Evolutionary conservation across 2,797 vertebrate species (phyloP).

Genomic region (Schizopygopsis malacanthus): DNA sequence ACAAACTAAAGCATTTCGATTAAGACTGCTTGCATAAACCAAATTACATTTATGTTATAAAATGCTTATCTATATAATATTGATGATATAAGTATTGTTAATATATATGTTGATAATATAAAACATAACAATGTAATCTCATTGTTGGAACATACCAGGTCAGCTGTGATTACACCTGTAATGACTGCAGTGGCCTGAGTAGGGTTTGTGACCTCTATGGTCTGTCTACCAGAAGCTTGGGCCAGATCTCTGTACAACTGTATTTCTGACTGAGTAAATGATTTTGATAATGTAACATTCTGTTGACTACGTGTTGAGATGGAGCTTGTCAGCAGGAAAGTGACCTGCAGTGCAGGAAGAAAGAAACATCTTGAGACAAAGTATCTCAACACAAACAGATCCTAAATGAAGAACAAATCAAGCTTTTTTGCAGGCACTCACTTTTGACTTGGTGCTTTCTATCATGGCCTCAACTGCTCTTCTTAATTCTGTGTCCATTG

Average conservation of each 20-base stretch:
- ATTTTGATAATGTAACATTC: background rate
- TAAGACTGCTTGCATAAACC: no score
- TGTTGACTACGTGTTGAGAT: slow-evolving; percentile 29
- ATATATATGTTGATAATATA: no score
- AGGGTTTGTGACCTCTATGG: slow-evolving; percentile 66
- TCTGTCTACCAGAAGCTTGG: slow-evolving; percentile 70
- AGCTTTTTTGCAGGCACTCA: slow-evolving; percentile 43
- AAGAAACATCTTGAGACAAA: background rate
- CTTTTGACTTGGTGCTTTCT: slow-evolving; percentile 71
- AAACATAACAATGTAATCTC: no score
- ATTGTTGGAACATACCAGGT: slow-evolving; percentile 59
- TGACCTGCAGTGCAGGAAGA: slow-evolving; percentile 63
- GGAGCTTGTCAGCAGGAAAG: slow-evolving; percentile 70
- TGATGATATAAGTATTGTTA: no score
- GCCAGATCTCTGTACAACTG: slow-evolving; percentile 71
- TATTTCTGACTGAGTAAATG: slow-evolving; percentile 8
- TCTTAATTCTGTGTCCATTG: slow-evolving; percentile 71
- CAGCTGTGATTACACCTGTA: slow-evolving; percentile 61
- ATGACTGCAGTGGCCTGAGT: slow-evolving; percentile 65
- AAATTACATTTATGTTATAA: no score
- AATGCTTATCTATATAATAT: no score
- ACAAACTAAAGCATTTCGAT: no score
- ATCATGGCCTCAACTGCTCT: slow-evolving; percentile 69
- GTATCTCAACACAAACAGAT: no score
- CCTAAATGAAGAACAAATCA: background rate